Evolutionary conservation across 2,113 vertebrate species (phyloP).

Genomic region (Lampris incognitus): DNA sequence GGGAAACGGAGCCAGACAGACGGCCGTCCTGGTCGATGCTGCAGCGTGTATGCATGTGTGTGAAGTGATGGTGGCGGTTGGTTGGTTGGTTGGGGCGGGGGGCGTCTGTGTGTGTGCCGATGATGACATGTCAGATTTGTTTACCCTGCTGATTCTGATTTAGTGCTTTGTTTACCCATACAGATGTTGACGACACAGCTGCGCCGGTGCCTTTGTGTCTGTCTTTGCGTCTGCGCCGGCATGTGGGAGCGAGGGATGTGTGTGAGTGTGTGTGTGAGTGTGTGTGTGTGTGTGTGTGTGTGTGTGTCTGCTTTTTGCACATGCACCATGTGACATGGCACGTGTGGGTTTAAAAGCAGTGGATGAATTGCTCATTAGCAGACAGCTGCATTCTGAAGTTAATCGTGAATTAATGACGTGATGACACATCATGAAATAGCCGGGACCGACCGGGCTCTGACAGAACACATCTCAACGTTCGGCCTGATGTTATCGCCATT

Average conservation of each 20-base stretch:
- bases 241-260: not conserved
- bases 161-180: slow-evolving; percentile 23
- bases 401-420: slow-evolving; percentile 16
- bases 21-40: not conserved
- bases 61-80: not conserved
- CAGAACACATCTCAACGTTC: no score
- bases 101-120: slow-evolving; percentile 12
- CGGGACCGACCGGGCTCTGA: not conserved
- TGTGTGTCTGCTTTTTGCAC: not conserved
- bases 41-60: no score
- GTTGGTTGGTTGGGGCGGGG: not conserved
- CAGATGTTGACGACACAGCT: slow-evolving; percentile 35
- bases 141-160: slow-evolving; percentile 25
- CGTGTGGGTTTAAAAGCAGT: not conserved
- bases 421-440: slow-evolving; percentile 13
- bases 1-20: slow-evolving; percentile 11
- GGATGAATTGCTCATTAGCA: not conserved
- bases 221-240: slow-evolving; percentile 5
- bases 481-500: no score
- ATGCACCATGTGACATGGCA: not conserved
- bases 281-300: not conserved
- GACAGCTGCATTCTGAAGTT: not conserved
- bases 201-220: not conserved
- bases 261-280: slow-evolving; percentile 12
- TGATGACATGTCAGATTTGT: slow-evolving; percentile 39